Evolutionary conservation across 2,797 vertebrate species (phyloP).

Genomic region (Mastacembelus armatus): DNA sequence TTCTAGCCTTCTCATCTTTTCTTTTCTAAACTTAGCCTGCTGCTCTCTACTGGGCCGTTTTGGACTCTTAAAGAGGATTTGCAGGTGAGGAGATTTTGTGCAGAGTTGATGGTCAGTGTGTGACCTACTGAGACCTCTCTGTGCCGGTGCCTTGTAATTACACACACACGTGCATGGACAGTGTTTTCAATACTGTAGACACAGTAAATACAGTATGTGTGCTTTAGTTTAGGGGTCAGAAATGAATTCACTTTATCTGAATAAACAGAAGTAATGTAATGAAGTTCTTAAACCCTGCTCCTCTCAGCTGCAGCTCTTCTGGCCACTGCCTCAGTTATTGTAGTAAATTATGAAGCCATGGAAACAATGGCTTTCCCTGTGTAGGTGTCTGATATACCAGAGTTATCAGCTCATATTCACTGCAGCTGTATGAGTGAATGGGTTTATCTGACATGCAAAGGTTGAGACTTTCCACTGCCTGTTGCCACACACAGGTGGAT

Average conservation of each 20-base stretch:
- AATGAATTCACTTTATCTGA: no score
- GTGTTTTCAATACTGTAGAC: not conserved
- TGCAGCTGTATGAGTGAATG: slow-evolving; percentile 24
- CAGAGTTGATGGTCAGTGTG: slow-evolving; percentile 31
- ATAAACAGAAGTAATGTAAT: no score
- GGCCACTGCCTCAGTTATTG: no score
- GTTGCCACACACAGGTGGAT: no score
- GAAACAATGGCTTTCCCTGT: slow-evolving; percentile 30
- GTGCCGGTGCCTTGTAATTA: no score
- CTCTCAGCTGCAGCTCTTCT: no score
- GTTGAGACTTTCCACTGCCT: slow-evolving; percentile 37
- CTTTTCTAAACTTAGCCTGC: slow-evolving; percentile 2
- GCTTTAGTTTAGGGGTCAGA: no score
- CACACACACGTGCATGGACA: no score
- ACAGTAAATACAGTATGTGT: no score
- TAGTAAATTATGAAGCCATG: slow-evolving; percentile 18
- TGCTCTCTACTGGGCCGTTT: slow-evolving; percentile 7
- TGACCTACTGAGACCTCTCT: slow-evolving; percentile 28
- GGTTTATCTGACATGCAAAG: slow-evolving; percentile 59
- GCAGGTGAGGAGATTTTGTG: slow-evolving; percentile 41
- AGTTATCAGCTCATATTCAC: slow-evolving; percentile 51
- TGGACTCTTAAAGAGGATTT: slow-evolving; percentile 62
- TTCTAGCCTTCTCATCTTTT: slow-evolving; percentile 30
- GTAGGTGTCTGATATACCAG: slow-evolving; percentile 32
- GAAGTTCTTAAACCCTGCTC: no score